These are phyloP conservation scores for Tanytarsus gracilentus DNA, from an alignment of 2,888 invertebrate species.

Conservation along the genomic window DNA sequence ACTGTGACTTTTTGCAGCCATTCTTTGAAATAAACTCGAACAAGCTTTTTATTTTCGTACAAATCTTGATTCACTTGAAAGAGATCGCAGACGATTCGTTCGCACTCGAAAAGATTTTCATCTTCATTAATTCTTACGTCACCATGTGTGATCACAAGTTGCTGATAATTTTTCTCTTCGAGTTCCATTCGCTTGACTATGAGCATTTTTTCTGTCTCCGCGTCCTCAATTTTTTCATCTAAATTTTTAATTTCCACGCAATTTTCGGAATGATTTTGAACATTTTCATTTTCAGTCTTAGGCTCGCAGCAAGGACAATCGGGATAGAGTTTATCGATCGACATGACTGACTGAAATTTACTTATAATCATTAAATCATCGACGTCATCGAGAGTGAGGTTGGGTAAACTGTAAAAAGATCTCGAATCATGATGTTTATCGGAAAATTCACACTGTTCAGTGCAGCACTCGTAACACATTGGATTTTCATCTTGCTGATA, in stretches of 20 bases:
- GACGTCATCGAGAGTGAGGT: slow-evolving; percentile 1
- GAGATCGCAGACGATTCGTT: slow-evolving; percentile 20
- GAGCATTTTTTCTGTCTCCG: slow-evolving; percentile 38
- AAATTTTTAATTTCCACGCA: not conserved
- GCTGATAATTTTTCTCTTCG: slow-evolving; percentile 30
- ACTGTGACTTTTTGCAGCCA: slow-evolving; percentile 42
- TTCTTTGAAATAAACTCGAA: slow-evolving; percentile 37
- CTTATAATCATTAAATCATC: slow-evolving; percentile 18
- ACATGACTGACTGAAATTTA: slow-evolving; percentile 20
- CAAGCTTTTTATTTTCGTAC: slow-evolving; percentile 30
- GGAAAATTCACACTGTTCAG: slow-evolving; percentile 1
- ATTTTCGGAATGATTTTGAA: too few species aligned
- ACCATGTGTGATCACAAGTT: not conserved
- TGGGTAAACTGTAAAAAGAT: slow-evolving; percentile 12
- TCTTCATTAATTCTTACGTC: slow-evolving; percentile 4
- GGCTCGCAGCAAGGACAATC: slow-evolving; percentile 4
- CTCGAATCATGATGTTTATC: not conserved
- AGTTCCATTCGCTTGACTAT: slow-evolving; percentile 34
- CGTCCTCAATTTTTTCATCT: slow-evolving; percentile 30
- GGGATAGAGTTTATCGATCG: not conserved
- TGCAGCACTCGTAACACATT: slow-evolving; percentile 2
- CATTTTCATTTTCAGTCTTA: not conserved
- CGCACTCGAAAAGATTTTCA: slow-evolving; percentile 6
- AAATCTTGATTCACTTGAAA: slow-evolving; percentile 2
- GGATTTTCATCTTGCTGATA: not conserved